These are phyloP conservation scores for Campylomormyrus tamandua DNA, from an alignment of 2,113 vertebrate species.

Conservation along the genomic window DNA sequence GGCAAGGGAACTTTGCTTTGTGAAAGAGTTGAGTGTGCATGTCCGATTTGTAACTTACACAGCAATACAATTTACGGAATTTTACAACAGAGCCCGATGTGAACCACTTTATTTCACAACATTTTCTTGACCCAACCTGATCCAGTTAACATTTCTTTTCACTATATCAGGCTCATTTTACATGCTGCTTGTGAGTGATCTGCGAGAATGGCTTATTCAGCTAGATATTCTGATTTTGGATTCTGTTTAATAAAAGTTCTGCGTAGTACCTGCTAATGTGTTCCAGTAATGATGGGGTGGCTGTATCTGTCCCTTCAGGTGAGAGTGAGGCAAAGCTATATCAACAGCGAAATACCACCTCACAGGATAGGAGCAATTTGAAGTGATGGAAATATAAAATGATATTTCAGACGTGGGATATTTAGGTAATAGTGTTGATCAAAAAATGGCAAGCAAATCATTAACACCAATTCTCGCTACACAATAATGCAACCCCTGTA, in stretches of 20 bases:
- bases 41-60: not conserved
- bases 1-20: not conserved
- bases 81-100: not conserved
- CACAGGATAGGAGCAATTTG: too few relatives aligned
- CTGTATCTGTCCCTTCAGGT: too few relatives aligned
- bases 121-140: not conserved
- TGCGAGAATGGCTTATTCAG: not conserved
- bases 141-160: not conserved
- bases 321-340: too few relatives aligned
- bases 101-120: not conserved
- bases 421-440: too few relatives aligned
- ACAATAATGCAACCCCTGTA: not conserved
- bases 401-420: too few relatives aligned
- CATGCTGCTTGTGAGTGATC: not conserved
- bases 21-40: not conserved
- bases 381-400: too few relatives aligned
- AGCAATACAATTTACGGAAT: not conserved
- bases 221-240: not conserved
- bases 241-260: not conserved
- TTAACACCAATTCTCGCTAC: not conserved
- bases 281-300: too few relatives aligned
- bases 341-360: too few relatives aligned
- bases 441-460: too few relatives aligned
- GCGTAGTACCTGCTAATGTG: too few relatives aligned
- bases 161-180: not conserved